Percentiles rank a stretch among this genome's conserved stretches.
Conservation (phyloP, 2,888 invertebrate species). For the Anticlea derivata region DNA sequence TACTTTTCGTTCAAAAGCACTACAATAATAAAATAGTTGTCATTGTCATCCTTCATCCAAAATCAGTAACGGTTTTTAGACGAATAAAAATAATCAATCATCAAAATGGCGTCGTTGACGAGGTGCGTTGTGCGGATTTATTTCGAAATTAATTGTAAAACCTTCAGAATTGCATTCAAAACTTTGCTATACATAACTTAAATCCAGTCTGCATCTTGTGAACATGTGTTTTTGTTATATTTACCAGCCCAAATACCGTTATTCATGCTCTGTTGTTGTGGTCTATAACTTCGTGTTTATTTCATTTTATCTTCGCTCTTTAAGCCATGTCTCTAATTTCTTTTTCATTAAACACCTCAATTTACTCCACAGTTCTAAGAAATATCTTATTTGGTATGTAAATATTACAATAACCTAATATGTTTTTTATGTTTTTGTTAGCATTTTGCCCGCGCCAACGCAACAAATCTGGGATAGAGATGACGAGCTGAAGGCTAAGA, state of each 20-base stretch:
- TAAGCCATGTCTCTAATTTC: not conserved
- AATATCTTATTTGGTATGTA: not conserved
- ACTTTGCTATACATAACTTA: not conserved
- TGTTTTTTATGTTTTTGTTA: slow-evolving; percentile 57
- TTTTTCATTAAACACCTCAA: not conserved
- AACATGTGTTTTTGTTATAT: not conserved
- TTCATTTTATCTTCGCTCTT: not conserved
- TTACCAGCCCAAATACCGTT: not conserved
- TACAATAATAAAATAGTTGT: too few species aligned
- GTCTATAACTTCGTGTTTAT: slow-evolving; percentile 1
- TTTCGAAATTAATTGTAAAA: slow-evolving; percentile 7
- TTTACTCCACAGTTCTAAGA: not conserved
- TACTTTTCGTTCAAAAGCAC: too few species aligned
- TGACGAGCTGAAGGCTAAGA: slow-evolving; percentile 87
- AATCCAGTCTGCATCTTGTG: not conserved
- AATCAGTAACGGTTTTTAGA: too few species aligned
- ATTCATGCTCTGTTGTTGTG: not conserved
- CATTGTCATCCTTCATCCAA: too few species aligned
- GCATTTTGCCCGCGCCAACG: slow-evolving; percentile 93
- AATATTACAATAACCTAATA: slow-evolving; percentile 23
- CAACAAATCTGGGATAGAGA: slow-evolving; percentile 95
- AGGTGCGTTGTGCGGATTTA: slow-evolving; percentile 55
- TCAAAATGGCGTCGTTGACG: slow-evolving; percentile 74
- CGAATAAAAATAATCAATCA: slow-evolving; percentile 8
- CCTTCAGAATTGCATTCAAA: not conserved